Conservation (phyloP, 2,888 invertebrate species). For the Gasteruption jaculator region DNA sequence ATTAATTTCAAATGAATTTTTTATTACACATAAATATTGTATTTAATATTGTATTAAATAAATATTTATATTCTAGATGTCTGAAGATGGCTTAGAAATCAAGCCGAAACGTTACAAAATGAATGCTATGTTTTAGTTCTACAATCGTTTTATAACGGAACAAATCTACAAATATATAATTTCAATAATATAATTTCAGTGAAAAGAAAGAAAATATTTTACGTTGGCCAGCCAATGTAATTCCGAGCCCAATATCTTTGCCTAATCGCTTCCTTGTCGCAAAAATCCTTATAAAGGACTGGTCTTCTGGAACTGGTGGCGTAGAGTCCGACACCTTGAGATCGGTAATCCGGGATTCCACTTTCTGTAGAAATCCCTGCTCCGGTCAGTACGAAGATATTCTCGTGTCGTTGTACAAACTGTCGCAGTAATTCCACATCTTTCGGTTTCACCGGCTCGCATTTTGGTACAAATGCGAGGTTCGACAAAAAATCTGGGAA, state of each 20-base stretch:
- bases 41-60: too few species aligned
- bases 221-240: constrained; percentile 81
- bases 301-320: constrained; percentile 81
- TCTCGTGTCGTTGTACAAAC: constrained; percentile 58
- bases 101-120: too few species aligned
- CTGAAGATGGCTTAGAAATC: too few species aligned
- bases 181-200: neutral
- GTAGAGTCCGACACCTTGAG: constrained; percentile 87
- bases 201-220: constrained; percentile 4
- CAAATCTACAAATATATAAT: neutral
- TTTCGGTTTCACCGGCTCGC: constrained; percentile 59
- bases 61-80: too few species aligned
- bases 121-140: too few species aligned
- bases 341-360: constrained; percentile 93
- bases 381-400: constrained; percentile 76
- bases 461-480: constrained; percentile 67
- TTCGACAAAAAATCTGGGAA: too few species aligned
- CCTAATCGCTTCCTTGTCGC: constrained; percentile 62
- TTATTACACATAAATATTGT: too few species aligned
- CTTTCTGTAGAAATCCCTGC: constrained; percentile 97
- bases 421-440: constrained; percentile 60
- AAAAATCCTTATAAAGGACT: constrained; percentile 81
- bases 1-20: too few species aligned
- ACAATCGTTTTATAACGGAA: too few species aligned
- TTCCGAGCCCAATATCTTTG: constrained; percentile 95